phyloP scores from a whole-genome alignment of 1,140 invertebrate species.

The Mesaphorura yosii region DNA sequence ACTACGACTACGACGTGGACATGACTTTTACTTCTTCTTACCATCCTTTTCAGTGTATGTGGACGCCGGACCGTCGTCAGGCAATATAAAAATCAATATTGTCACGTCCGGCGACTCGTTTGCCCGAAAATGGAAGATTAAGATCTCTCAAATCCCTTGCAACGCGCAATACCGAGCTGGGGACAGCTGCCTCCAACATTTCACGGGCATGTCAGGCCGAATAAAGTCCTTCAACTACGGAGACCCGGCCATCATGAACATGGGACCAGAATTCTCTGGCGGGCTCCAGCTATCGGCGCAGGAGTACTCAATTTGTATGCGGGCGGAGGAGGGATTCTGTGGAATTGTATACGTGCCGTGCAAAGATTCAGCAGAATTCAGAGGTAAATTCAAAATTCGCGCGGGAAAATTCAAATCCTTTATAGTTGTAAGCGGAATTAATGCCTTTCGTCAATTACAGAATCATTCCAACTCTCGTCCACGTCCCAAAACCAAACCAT shows the following conservation, averaged over 20 bases:
- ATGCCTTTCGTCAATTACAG: no score
- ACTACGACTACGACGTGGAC: no score
- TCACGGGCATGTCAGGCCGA: slow-evolving; percentile 31
- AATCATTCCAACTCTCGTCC: slow-evolving; percentile 27
- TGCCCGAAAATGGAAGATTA: slow-evolving; percentile 30
- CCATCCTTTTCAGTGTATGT: slow-evolving; percentile 27
- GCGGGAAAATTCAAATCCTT: no score
- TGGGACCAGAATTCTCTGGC: slow-evolving; percentile 11
- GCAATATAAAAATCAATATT: slow-evolving; percentile 44
- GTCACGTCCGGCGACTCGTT: slow-evolving; percentile 30
- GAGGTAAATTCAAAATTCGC: slow-evolving; percentile 12
- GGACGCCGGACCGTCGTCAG: slow-evolving; percentile 36
- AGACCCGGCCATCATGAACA: slow-evolving; percentile 24
- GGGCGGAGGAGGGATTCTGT: slow-evolving; percentile 32
- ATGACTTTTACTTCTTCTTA: not conserved
- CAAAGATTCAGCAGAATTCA: slow-evolving; percentile 21
- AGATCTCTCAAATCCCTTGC: slow-evolving; percentile 43
- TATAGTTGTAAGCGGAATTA: no score
- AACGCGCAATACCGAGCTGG: slow-evolving; percentile 48
- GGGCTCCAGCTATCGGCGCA: slow-evolving; percentile 32
- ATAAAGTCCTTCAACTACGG: slow-evolving; percentile 36
- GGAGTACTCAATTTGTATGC: slow-evolving; percentile 31
- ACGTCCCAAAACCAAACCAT: slow-evolving; percentile 22
- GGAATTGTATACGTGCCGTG: slow-evolving; percentile 31
- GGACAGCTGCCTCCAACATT: slow-evolving; percentile 41